A percentile compares a stretch with the other conserved stretches of the same genome.
phyloP scores from a whole-genome alignment of 1,140 invertebrate genomes.

The Drosophila littoralis region DNA sequence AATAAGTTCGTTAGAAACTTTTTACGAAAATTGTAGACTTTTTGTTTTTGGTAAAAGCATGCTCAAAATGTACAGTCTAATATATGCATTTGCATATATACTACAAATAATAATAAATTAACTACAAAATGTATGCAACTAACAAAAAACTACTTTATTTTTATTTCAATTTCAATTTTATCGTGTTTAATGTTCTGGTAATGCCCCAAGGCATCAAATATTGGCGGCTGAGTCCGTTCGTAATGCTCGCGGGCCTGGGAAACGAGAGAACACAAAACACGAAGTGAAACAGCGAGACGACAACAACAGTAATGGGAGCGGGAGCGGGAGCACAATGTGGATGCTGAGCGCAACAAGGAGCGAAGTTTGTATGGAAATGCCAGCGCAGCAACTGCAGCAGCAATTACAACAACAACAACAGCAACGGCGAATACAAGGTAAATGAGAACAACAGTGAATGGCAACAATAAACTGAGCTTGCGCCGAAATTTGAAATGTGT shows the following conservation, averaged over 20 bases:
- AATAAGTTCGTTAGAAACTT: no score
- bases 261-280: slow-evolving; percentile 34
- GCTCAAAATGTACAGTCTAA: no score
- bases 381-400: slow-evolving; percentile 49
- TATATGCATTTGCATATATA: no score
- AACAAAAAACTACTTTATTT: slow-evolving; percentile 1
- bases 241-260: slow-evolving; percentile 44
- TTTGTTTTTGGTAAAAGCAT: no score
- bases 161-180: slow-evolving; percentile 19
- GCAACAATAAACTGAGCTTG: slow-evolving; percentile 80
- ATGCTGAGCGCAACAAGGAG: slow-evolving; percentile 79
- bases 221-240: slow-evolving; percentile 20
- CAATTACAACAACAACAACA: slow-evolving; percentile 49
- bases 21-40: no score
- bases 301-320: slow-evolving; percentile 17
- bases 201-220: slow-evolving; percentile 53
- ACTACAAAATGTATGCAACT: not conserved
- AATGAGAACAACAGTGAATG: slow-evolving; percentile 39
- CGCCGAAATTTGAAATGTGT: slow-evolving; percentile 62
- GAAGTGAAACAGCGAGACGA: slow-evolving; percentile 42
- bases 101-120: not conserved
- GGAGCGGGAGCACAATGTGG: slow-evolving; percentile 47
- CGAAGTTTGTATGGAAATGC: slow-evolving; percentile 51
- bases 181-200: slow-evolving; percentile 25
- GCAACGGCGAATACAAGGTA: slow-evolving; percentile 38